Evolutionary conservation across 1,140 invertebrate genomes (phyloP), one percentile per base, ranked within the genome.

Genomic region (Bombus consobrinus): DNA sequence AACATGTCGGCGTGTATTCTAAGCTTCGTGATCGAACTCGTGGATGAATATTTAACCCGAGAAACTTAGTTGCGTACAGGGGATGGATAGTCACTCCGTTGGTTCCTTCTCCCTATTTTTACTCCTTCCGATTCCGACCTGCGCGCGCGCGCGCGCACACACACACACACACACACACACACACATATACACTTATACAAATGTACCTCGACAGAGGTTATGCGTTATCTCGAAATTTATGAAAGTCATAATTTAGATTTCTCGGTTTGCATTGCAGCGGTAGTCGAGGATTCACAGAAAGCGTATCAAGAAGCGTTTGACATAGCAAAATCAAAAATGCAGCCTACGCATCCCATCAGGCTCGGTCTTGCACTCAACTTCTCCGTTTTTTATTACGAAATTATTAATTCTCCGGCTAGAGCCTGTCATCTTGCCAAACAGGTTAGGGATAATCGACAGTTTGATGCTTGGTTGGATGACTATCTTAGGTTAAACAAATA

Each of bases 331-430:
- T 97, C 97, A 94, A 98, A 99, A 97, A 99, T 99, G 98, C 98
- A 98, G 96, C 98, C 98, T 88, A 99, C 99, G 93, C 98, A 99
- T 96, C 98, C 98, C 90, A 99, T 99, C 95, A 97, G 98, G 95
- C 97, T 99, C 94, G 98, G 98, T 94, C 97, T 99, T 95, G 98
- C 98, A 90, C 97, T 99, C 96, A 99, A 99, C 97, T 99, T 99
- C 97, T 99, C 98, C 91, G 98, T 99, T 95, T 99, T 99, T 96
- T 99, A 99, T 97, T 99, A 99, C 96, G 98, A 99, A 97, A 99
- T 99, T 95, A 98, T 99, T 95, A 99, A 98, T 97, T 98, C 98
- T 94, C 98, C 98, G 93, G 98, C 98, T 95, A 97, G 98, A 95
- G 98, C 98, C 96, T 99, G 98, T 96, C 98, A 99, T 96, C 97